Evolutionary conservation across 30 jellyfish, hydroid and myxozoan genomes (phyloP), one percentile per base, ranked within the genome.

Genomic region (Haliclystus octoradiatus): DNA sequence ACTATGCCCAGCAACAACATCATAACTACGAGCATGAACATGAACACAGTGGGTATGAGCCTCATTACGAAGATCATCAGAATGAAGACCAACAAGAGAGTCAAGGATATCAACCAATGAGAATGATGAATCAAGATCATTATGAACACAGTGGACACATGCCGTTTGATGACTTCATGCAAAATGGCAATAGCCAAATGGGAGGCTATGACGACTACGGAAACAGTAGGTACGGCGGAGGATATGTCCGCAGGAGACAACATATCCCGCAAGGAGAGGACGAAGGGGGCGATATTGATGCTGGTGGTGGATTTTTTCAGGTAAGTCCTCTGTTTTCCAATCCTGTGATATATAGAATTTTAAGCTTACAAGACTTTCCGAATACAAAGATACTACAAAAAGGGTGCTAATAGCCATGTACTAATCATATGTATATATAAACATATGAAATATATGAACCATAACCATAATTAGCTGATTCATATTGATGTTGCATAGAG

Each of bases 21-120:
- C 93, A 78, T 49, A 87, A 71, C 22, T 79, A 76, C 9, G 94
- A 82, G 63, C 78, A 73, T 25, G 86, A 71, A 19, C 85, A 75
- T 50, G 63, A 57, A 19, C 80, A 67, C 52, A 77, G 72, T 19
- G 93, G 77, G 70, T 85, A 78, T 24, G 68, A 77, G 33, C 76
- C 34, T 12, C 83, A 49, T 7, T 73, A 34, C 78, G 88, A 60
- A 2, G 75, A 71, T 31, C 88, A 84, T 28, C 76, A 69, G 65
- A 76, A 79, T 3, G 81, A 51, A 2, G 68, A 77, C 63, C 73
- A 73, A 22, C 75, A 57, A 30, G 66, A 50, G 19, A 40, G 57
- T 19, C 14, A 40, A 19, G 14, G 19, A 5, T 19, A 40, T 19
- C 57, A 40, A 5, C 14, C 9, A 9, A 5, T 5, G 14, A 9